phyloP scores from a whole-genome alignment of 2,888 invertebrate species.

The Drosophila nr. fundita region DNA sequence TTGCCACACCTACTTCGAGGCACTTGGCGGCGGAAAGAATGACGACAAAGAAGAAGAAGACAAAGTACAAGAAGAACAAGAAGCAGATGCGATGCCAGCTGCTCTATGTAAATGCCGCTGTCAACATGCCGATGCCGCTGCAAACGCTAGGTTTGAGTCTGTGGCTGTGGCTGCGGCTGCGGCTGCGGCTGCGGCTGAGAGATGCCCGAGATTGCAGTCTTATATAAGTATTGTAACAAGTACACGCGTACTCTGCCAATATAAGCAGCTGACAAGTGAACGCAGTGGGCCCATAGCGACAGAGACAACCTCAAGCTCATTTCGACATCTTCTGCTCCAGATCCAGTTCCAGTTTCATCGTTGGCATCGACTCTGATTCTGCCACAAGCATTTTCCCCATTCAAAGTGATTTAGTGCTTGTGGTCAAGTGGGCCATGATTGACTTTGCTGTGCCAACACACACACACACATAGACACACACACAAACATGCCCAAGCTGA shows the following conservation, averaged over 20 bases:
- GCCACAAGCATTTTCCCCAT: constrained; percentile 49
- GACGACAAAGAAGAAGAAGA: constrained; percentile 1
- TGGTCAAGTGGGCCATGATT: constrained; percentile 77
- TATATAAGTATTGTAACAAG: constrained; percentile 18
- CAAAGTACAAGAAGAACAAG: neutral
- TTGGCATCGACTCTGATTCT: constrained; percentile 17
- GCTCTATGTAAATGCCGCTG: constrained; percentile 74
- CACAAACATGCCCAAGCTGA: constrained; percentile 1
- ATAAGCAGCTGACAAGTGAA: constrained; percentile 74
- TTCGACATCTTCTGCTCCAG: constrained; percentile 7
- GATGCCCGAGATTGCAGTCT: constrained; percentile 42
- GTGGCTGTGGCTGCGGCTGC: neutral
- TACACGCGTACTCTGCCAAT: constrained; percentile 58
- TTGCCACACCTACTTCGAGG: constrained; percentile 54
- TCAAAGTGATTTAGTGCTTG: constrained; percentile 75
- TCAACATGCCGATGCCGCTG: constrained; percentile 54
- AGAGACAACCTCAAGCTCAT: neutral
- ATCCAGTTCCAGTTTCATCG: neutral
- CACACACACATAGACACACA: constrained; percentile 27
- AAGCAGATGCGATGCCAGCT: constrained; percentile 18
- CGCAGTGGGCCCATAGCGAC: neutral
- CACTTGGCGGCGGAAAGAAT: constrained; percentile 36
- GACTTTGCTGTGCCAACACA: constrained; percentile 53
- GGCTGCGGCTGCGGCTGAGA: neutral
- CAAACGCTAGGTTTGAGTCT: neutral